Base-by-base conservation (phyloP, 1,140 invertebrate genomes). In the Oncopeltus fasciatus region DNA sequence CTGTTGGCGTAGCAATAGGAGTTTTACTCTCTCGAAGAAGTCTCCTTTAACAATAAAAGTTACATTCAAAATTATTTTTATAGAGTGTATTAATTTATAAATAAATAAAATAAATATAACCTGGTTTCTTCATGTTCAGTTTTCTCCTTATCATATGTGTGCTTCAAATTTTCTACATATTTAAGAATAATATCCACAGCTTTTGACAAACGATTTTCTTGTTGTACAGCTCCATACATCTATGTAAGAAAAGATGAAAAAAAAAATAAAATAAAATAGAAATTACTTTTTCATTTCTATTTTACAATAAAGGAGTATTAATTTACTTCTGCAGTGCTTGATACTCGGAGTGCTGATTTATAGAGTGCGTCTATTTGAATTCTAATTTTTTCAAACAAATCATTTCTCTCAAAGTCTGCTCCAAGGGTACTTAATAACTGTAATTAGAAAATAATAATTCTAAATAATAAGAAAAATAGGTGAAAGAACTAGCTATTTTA, bases 101-200 rank as follows among this genome's bases (percentile, higher is more conserved):
- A 44, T 16, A 53, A 53, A 53, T 14, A 53, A 53, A 4, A 20
- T 2, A 14, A 53, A 27, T 24, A 5, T 65, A 27, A 67, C 66
- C 62, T 67, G 18, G 64, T 66, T 44, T 67, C 66, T 26, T 65
- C 66, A 44, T 66, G 66, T 60, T 67, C 66, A 38, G 49, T 58
- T 46, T 61, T 66, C 49, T 66, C 64, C 56, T 67, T 67, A 18
- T 67, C 59, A 33, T 66, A 64, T 21, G 59, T 49, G 27, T 66
- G 65, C 53, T 75, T 73, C 33, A 79, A 67, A 63, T 77, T 78
- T 61, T 80, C 78, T n/a, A 79, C 76, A 68, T 79, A 74, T 21
- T 69, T 66, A 12, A 79, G 65, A 72, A 80, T 77, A 9, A 79
- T 72, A 57, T 79, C 77, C 47, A 80, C 74, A 4, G 78, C 78